phyloP scores from a whole-genome alignment of 2,113 vertebrate species.

The Saguinus imperator region DNA sequence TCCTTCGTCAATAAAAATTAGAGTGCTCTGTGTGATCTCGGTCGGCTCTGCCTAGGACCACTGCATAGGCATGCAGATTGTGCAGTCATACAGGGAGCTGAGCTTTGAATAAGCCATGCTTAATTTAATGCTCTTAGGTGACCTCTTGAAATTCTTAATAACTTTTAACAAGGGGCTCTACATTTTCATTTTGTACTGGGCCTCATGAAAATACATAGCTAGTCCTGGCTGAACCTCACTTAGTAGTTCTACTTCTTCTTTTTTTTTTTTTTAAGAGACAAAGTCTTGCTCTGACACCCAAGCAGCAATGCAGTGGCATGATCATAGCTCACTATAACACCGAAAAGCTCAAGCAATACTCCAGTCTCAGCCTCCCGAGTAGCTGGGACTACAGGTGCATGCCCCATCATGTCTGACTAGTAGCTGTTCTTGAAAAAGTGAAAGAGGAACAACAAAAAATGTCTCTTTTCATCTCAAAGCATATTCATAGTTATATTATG shows the following conservation, averaged over 20 bases:
- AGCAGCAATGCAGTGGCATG: no score
- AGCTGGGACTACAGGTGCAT: no score
- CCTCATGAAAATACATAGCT: background rate
- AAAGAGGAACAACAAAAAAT: background rate
- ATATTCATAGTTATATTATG: background rate
- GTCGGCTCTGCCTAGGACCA: accelerated
- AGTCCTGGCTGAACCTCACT: background rate
- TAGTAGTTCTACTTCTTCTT: background rate
- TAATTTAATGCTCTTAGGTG: background rate
- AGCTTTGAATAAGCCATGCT: background rate
- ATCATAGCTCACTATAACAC: no score
- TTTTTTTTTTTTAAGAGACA: no score
- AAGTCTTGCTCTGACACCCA: no score
- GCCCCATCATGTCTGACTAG: background rate
- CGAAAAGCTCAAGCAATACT: no score
- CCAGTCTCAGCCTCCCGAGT: no score
- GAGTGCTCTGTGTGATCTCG: background rate
- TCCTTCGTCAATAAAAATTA: background rate
- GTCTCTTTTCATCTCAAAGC: background rate
- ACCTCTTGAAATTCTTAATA: background rate
- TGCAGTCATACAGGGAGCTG: background rate
- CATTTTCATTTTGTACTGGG: background rate
- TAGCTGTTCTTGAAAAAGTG: background rate
- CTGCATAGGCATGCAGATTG: accelerated
- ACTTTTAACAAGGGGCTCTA: background rate